Evolutionary conservation across 2,888 invertebrate species (phyloP), one percentile per base, ranked within the genome.

Genomic region (Acrobeloides nanus): DNA sequence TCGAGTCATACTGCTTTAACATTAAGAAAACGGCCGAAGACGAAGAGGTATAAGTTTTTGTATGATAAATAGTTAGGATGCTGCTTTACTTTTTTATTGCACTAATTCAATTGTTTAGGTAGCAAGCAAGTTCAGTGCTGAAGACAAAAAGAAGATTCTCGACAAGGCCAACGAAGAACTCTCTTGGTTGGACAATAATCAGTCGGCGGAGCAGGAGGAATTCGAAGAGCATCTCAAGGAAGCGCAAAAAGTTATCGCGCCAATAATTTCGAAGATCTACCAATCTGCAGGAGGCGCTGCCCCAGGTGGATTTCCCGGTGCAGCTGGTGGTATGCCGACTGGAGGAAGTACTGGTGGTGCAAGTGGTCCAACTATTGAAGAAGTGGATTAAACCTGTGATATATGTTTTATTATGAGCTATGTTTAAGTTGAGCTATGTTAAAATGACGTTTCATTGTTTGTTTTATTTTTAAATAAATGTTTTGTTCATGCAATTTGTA

Each of bases 1-100:
- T 89, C 43, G 86, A 92, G 77, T 84, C 86, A 1, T 89, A 89
- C 83, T 86, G 80, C 76, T 89, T 87, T 80, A 86, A 87, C 81
- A 87, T 93, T 84, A 95, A 93, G 82, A 84, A 86, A 59, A 79
- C 80, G 2, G 75, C 81, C 33, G 90, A 93, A 74, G 92, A 92
- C 72, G 90, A 92, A 64, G 90, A 90, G 76, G 80, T 90, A 58
- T 34, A 49, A n/a, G 23, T 17, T 12, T 1, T 7, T 23, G 15
- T 45, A 17, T 12, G 10, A 12, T 10, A n/a, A 27, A 3, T 39
- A 10, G 10, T 3, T 20, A 39, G 10, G 7, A 6, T 33, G 20
- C 1, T 1, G 20, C 34, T 33, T 3, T 4, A 21, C 4, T 34
- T 34, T 34, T 34, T 12, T 34, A 34, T 10, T 56, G 57, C 31